Base-by-base conservation (phyloP, 2,797 vertebrate genomes). In the Merluccius polli region DNA sequence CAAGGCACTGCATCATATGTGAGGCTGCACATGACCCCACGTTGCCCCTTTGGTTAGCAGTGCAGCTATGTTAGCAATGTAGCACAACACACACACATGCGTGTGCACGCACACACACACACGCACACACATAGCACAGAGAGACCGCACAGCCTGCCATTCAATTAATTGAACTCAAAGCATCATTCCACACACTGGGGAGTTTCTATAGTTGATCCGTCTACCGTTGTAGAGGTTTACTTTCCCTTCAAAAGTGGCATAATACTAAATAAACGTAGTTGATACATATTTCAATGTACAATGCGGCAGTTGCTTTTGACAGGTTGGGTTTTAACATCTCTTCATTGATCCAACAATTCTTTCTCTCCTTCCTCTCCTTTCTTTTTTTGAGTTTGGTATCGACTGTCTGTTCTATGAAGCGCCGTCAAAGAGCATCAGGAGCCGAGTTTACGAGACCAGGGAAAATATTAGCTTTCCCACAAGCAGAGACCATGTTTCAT, bases 381-480 rank as follows among this genome's bases (percentile, higher is more conserved):
- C n/a, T n/a, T n/a, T n/a, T n/a, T n/a, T 35, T 35, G 33, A 35
- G 33, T 35, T 44, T 83, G 82, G 84, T 24, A 59, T 21, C 32
- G 21, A 24, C 33, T 68, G 73, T 67, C 73, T 82, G 73, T 73
- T 72, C 71, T 73, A 10, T 35, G 76, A 65, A 74, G 75, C 68
- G 30, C 32, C 73, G 73, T 77, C 63, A 31, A 36, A 77, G 75
- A 71, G 76, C 68, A 16, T 73, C 15, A 10, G 4, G 71, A 69
- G 77, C 73, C 85, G 86, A 83, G 36, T 82, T 77, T 78, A 72
- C 77, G 69, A 24, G 79, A 80, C 44, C 9, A 72, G 52, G 41
- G 73, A 79, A 83, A 85, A 88, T 79, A 85, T 82, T 74, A 75
- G 68, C 69, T 73, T 85, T 87, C 79, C 85, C 84, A 84, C 71